Evolutionary conservation across 2,888 invertebrate genomes (phyloP), one percentile per base, ranked within the genome.

Genomic region (Lutraria lutraria): DNA sequence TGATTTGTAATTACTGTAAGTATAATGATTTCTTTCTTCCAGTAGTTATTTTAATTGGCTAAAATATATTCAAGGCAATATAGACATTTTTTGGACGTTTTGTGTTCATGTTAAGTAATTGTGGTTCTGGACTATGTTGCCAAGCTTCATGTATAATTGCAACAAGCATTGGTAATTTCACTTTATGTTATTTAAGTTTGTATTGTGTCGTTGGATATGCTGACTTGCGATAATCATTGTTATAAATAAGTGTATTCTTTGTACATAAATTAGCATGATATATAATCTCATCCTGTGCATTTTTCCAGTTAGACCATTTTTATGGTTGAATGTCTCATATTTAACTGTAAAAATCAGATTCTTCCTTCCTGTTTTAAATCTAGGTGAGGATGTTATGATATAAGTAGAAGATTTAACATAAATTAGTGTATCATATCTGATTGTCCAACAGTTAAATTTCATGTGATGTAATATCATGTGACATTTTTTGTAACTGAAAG

Each of bases 1-100:
- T 68, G 63, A n/a, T 25, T 68, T 68, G 25, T 68, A 68, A 68
- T 68, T 68, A 68, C 10, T 25, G 63, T 68, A 25, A 68, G 63
- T 68, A 68, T 25, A 21, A 60, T 60, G 4, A 43, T 8, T 43
- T 43, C 43, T 43, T 43, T 43, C 8, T 43, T 4, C 43, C 43
- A 43, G 43, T 43, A 43, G 43, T 43, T 43, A 43, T 43, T 43
- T 43, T 43, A 43, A 43, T 43, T 4, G 43, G 43, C 8, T 8
- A 43, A 43, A 43, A 43, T 43, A 43, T 43, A 8, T 8, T 43
- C 43, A 43, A 2, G 43, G 2, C 43, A 2, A 4, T 43, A 8
- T 4, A 43, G 43, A 43, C 43, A 43, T 43, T 43, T n/a, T 43
- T 43, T 43, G 43, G 2, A 8, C 8, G 43, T 8, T 43, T 43